Evolutionary conservation across 2,797 vertebrate genomes (phyloP), one percentile per base, ranked within the genome.

Genomic region (Phalloptychus januarius): DNA sequence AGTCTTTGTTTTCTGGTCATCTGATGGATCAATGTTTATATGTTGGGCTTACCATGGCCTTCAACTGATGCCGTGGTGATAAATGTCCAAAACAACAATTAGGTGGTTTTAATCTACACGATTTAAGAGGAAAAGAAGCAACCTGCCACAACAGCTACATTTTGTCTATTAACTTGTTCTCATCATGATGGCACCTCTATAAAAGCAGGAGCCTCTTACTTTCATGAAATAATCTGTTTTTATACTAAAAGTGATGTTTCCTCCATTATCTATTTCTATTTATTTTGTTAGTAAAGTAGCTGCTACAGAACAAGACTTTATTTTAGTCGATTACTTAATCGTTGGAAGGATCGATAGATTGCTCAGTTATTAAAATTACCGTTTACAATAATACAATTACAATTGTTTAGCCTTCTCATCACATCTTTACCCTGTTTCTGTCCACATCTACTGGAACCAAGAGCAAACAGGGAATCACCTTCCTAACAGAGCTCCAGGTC

Each of bases 361-460:
- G 8, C 20, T 50, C 48, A 1, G 25, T 50, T 50, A 50, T 20
- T 10, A 25, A 50, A 50, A 25, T 8, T 3, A 10, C 48, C 20
- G 0, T 50, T 10, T 25, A 23, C 48, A 50, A 28, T 13, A 0
- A 40, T n/a, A 7, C 42, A 67, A 78, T n/a, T n/a, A 74, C 78
- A 52, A 72, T 46, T 44, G 25, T 4, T 85, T 44, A 16, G 65
- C 11, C 48, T 71, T 40, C 65, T 8, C 31, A 20, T 80, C 84
- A 86, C 77, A 20, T 79, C 76, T 23, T 46, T 5, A n/a, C 7
- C 52, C 73, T 63, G 67, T 36, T 6, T 28, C 75, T 61, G 78
- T 63, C 74, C 71, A 50, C 76, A 71, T 72, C 87, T 69, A 75
- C 75, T 42, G 73, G 71, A 61, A 42, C 31, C 56, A n/a, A 71